Evolutionary conservation across 2,113 vertebrate species (phyloP).

Genomic region (Heptranchias perlo): DNA sequence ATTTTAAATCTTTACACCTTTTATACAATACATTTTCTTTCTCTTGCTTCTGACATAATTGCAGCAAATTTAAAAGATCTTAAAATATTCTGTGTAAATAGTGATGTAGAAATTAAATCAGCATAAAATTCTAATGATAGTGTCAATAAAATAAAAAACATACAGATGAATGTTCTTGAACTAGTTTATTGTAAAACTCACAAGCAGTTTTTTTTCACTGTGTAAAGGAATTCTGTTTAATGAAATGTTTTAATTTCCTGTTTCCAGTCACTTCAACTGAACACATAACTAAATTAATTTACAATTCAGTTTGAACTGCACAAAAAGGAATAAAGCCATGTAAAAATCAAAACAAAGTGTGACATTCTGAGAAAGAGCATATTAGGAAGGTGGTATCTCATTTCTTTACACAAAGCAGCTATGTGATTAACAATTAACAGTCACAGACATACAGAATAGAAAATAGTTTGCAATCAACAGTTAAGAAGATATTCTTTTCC

Average conservation of each 20-base stretch:
- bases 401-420: not conserved
- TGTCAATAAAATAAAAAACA: not conserved
- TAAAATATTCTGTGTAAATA: not conserved
- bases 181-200: slow-evolving; percentile 27
- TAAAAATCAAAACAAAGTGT: not conserved
- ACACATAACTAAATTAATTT: not conserved
- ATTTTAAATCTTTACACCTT: no score
- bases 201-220: not conserved
- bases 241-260: not conserved
- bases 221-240: not conserved
- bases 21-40: no score
- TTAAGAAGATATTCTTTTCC: slow-evolving; percentile 16
- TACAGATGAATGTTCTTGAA: not conserved
- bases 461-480: slow-evolving; percentile 24
- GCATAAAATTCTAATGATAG: not conserved
- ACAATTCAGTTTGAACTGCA: not conserved
- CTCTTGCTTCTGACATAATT: not conserved
- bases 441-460: not conserved
- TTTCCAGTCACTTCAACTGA: no score
- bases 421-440: not conserved
- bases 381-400: not conserved
- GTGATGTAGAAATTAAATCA: not conserved
- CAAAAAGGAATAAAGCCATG: not conserved
- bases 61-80: not conserved
- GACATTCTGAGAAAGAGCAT: not conserved